Conservation (phyloP, 1,140 invertebrate species). For the Cryptotermes secundus region DNA sequence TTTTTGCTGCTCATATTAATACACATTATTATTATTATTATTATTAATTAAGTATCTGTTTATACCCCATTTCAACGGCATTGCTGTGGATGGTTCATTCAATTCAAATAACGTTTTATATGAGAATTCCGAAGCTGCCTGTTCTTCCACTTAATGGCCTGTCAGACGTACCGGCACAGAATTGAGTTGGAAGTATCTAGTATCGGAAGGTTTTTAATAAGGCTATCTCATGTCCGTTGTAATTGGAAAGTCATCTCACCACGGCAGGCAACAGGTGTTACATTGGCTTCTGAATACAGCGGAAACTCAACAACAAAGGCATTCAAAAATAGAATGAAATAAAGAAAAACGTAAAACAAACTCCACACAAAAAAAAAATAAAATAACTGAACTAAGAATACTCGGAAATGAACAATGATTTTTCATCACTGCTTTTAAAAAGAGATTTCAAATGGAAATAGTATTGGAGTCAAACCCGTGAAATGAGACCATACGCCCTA, state of each 20-base stretch:
- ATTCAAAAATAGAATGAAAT: neutral
- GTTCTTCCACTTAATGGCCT: slow-evolving; percentile 2
- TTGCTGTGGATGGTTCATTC: too few relatives aligned
- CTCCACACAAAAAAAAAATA: neutral
- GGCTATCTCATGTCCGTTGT: neutral
- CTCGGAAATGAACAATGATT: slow-evolving; percentile 13
- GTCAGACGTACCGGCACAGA: neutral
- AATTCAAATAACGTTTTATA: too few relatives aligned
- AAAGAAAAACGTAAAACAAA: slow-evolving; percentile 3
- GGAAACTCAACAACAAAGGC: neutral
- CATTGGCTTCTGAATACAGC: neutral
- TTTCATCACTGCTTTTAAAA: neutral
- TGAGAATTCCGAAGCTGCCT: neutral
- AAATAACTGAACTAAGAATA: neutral
- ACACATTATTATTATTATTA: too few relatives aligned
- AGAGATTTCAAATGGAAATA: neutral
- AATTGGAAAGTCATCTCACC: neutral
- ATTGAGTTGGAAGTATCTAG: neutral
- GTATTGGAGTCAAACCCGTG: slow-evolving; percentile 10
- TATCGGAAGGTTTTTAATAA: slow-evolving; percentile 11
- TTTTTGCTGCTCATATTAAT: too few relatives aligned
- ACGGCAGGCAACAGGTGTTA: neutral
- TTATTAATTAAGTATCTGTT: too few relatives aligned
- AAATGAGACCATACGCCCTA: slow-evolving; percentile 16
- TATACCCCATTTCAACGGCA: too few relatives aligned